Base-by-base conservation (phyloP, 37 sponge, comb jelly and placozoan species). In the Haliclona indistincta region DNA sequence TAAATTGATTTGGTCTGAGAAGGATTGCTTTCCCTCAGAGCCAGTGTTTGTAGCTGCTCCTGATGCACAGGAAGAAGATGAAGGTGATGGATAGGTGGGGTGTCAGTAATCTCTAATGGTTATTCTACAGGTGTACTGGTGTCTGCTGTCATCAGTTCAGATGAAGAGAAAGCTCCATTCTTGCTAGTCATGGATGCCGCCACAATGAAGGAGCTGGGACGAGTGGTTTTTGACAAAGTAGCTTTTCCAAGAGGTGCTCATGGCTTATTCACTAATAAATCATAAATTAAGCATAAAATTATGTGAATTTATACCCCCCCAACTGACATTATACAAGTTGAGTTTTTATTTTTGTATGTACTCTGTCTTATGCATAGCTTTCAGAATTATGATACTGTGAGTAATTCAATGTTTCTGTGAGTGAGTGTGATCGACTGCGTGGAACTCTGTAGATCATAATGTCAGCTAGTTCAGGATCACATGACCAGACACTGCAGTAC, bases 401-500 rank as follows among this genome's bases (percentile, higher is more conserved):
- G 17, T 49, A 49, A 49, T 11, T 19, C 15, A 19, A 20, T 26
- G 22, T 15, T 13, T 69, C 70, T 22, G 70, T 43, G 30, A 69
- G 60, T 25, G 23, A 7, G 28, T 58, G 25, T 7, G 60, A n/a
- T 6, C 11, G 26, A 25, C 26, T 20, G 28, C 75, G 60, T 58
- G 28, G 35, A 1, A 84, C 84, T 35, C 66, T 76, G 1, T 22
- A 26, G 19, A 52, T 0, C 61, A 84, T 75, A 40, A 47, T 38
- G 25, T 73, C 33, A 17, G 84, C 84, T 49, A 87, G 32, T 26
- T 86, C 75, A 3, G 58, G 45, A 44, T 92, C 93, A 75, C 93
- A 92, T 40, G 75, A 78, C 93, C 93, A 92, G 52, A 92, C 93
- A 84, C 93, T 92, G 68, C 84, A 87, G 68, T 92, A 92, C 1